Conservation (phyloP, 2,888 invertebrate genomes). For the Xanthia icteritia region DNA sequence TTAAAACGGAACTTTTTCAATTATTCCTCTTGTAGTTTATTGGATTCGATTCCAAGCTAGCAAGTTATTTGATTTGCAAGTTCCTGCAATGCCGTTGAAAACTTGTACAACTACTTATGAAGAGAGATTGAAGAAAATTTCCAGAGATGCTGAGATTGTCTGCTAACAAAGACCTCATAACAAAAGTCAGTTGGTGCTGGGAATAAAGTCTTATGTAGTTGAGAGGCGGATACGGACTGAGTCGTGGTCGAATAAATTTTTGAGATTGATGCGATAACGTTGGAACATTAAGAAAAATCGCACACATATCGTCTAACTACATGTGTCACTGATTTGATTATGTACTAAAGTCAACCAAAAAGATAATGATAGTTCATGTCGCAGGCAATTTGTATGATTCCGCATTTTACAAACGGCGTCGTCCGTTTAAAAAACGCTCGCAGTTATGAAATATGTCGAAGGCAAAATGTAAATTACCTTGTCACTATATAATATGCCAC, state of each 20-base stretch:
- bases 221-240: constrained; percentile 9
- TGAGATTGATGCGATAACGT: constrained; percentile 14
- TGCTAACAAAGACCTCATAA: constrained; percentile 58
- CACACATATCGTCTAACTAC: neutral
- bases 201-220: constrained; percentile 43
- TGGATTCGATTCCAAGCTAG: constrained; percentile 74
- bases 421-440: no score
- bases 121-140: constrained; percentile 61
- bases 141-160: constrained; percentile 56
- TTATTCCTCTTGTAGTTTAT: constrained; percentile 77
- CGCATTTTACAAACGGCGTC: no score
- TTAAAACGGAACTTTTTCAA: constrained; percentile 81
- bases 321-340: neutral
- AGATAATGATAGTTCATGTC: no score
- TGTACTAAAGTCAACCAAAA: neutral
- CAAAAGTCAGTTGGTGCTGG: constrained; percentile 54
- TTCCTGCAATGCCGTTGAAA: constrained; percentile 65
- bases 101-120: constrained; percentile 67
- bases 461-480: no score
- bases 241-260: constrained; percentile 1
- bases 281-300: neutral
- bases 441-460: no score
- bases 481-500: no score
- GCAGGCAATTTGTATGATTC: no score
- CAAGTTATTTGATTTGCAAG: constrained; percentile 78